phyloP scores from a whole-genome alignment of 2,797 vertebrate species.

The Ctenosaura bakeri region DNA sequence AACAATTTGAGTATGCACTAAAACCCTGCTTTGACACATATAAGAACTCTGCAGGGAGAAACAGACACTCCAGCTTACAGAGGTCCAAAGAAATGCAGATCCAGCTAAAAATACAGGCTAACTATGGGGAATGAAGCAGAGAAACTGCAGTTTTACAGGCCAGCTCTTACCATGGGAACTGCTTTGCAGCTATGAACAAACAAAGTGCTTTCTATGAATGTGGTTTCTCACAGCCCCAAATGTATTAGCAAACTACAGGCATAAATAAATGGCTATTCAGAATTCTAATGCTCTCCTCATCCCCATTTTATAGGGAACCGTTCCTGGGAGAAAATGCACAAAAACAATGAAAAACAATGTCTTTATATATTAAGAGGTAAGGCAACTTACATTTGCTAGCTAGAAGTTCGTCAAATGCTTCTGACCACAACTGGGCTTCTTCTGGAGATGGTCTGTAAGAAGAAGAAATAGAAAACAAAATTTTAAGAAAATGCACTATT shows the following conservation, averaged over 20 bases:
- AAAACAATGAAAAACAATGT: not conserved
- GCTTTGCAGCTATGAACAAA: not conserved
- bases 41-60: not conserved
- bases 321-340: not conserved
- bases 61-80: not conserved
- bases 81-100: slow-evolving; percentile 1
- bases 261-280: not conserved
- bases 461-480: not conserved
- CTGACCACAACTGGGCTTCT: slow-evolving; percentile 91
- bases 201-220: slow-evolving; percentile 22
- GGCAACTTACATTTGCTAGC: slow-evolving; percentile 92
- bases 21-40: not conserved
- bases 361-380: not conserved
- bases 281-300: not conserved
- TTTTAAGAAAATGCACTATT: not conserved
- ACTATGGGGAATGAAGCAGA: not conserved
- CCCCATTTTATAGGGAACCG: not conserved
- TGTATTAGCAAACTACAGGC: not conserved
- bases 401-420: slow-evolving; percentile 93
- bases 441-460: slow-evolving; percentile 87
- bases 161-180: not conserved
- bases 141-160: not conserved
- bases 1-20: too few species aligned
- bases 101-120: not conserved
- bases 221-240: not conserved